Conservation (phyloP, 2,797 vertebrate species). For the Helostoma temminkii region DNA sequence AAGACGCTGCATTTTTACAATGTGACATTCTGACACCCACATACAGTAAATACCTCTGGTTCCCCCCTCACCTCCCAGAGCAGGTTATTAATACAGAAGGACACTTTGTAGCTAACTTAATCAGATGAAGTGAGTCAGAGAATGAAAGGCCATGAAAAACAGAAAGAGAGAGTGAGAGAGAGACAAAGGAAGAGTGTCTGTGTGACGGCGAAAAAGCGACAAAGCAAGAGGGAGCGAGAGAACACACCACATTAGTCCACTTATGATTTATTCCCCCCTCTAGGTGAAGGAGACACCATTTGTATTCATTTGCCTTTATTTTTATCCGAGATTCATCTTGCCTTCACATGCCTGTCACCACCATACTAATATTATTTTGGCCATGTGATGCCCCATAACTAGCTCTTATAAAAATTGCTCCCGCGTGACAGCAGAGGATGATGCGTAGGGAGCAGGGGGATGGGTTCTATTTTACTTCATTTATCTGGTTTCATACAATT, state of each 20-base stretch:
- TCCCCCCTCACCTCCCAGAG: conserved; percentile 47
- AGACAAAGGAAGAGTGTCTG: conserved; percentile 3
- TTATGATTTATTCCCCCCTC: conserved; percentile 83
- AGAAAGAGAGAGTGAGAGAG: conserved; percentile 8
- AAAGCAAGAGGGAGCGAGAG: conserved; percentile 35
- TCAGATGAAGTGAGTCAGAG: conserved; percentile 68
- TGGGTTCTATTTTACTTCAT: conserved; percentile 33
- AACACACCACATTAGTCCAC: conserved; percentile 75
- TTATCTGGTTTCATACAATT: conserved; percentile 42
- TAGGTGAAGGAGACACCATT: conserved; percentile 82
- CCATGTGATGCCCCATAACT: conserved; percentile 79
- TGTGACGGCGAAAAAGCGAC: conserved; percentile 21
- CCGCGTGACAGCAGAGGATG: conserved; percentile 71
- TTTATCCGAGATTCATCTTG: conserved; percentile 81
- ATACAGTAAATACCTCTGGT: conserved; percentile 39
- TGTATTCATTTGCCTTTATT: conserved; percentile 87
- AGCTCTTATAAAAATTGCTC: conserved; percentile 85
- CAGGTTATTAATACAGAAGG: conserved; percentile 71
- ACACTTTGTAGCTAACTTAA: conserved; percentile 70
- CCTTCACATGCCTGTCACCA: conserved; percentile 76
- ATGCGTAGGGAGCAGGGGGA: conserved; percentile 41
- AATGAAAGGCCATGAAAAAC: conserved; percentile 42
- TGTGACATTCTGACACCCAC: conserved; percentile 44
- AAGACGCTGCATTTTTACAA: conserved; percentile 8
- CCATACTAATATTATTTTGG: conserved; percentile 79